Evolutionary conservation across 92 coral and sea anemone genomes (phyloP).

Genomic region (Phymanthus crucifer): DNA sequence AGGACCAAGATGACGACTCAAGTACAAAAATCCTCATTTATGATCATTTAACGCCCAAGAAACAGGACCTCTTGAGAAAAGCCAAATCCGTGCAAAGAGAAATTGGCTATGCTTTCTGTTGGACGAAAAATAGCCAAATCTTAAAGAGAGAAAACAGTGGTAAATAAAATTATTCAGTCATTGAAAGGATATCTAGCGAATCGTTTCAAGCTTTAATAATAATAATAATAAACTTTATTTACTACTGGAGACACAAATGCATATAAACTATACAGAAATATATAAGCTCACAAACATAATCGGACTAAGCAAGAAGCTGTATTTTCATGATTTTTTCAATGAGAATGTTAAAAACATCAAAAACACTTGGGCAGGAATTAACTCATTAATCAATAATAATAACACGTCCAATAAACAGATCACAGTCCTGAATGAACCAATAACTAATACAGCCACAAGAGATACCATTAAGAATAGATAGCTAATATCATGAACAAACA

Average conservation of each 20-base stretch:
- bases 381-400: conserved; percentile 21
- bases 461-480: conserved; percentile 6
- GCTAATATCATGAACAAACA: conserved; percentile 41
- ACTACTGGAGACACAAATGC: not conserved
- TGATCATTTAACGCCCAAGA: conserved; percentile 23
- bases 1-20: conserved; percentile 17
- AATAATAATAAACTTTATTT: no score
- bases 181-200: no score
- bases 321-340: conserved; percentile 35
- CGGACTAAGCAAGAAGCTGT: conserved; percentile 31
- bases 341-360: conserved; percentile 40
- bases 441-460: conserved; percentile 10
- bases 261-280: conserved; percentile 17
- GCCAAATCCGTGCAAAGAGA: conserved; percentile 30
- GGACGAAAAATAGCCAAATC: no score
- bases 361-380: conserved; percentile 62
- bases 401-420: conserved; percentile 16
- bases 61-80: conserved; percentile 18
- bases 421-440: conserved; percentile 3
- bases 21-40: conserved; percentile 18
- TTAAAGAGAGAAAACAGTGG: no score
- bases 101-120: conserved; percentile 21
- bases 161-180: no score
- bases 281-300: conserved; percentile 7
- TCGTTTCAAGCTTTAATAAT: no score